A percentile compares a stretch with the other conserved stretches of the same genome.
Evolutionary conservation across 2,888 invertebrate species (phyloP).

Genomic region (Andrena flavipes): DNA sequence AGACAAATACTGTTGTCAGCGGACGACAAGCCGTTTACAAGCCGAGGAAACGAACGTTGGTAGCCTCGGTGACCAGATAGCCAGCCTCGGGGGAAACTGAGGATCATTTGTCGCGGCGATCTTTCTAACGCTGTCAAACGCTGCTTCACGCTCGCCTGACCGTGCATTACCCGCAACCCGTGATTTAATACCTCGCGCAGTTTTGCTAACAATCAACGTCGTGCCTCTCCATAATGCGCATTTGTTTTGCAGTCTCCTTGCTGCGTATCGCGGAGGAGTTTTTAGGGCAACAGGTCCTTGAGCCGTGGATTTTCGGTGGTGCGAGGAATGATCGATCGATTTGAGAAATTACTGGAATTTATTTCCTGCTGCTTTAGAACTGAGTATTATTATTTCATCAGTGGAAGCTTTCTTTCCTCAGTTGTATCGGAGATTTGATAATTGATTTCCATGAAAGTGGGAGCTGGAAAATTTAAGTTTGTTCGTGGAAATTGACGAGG

Average conservation of each 20-base stretch:
- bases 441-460: too few species aligned
- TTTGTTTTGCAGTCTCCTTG: conserved; percentile 30
- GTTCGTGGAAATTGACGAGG: too few species aligned
- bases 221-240: conserved; percentile 28
- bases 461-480: too few species aligned
- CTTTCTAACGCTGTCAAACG: conserved; percentile 57
- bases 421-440: too few species aligned
- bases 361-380: too few species aligned
- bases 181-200: conserved; percentile 45
- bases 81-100: background rate
- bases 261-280: background rate
- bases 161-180: conserved; percentile 12
- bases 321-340: too few species aligned
- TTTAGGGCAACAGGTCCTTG: too few species aligned
- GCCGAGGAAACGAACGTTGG: conserved; percentile 42
- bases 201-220: conserved; percentile 29
- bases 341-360: too few species aligned
- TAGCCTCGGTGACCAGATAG: conserved; percentile 42
- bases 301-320: too few species aligned
- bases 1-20: conserved; percentile 66
- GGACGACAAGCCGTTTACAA: conserved; percentile 61
- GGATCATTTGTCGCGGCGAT: conserved; percentile 54
- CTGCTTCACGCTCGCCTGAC: conserved; percentile 20
- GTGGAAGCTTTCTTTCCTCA: too few species aligned
- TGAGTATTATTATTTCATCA: too few species aligned